These are phyloP conservation scores for Ptychoptera contaminata DNA, from an alignment of 2,888 invertebrate species.

Conservation along the genomic window DNA sequence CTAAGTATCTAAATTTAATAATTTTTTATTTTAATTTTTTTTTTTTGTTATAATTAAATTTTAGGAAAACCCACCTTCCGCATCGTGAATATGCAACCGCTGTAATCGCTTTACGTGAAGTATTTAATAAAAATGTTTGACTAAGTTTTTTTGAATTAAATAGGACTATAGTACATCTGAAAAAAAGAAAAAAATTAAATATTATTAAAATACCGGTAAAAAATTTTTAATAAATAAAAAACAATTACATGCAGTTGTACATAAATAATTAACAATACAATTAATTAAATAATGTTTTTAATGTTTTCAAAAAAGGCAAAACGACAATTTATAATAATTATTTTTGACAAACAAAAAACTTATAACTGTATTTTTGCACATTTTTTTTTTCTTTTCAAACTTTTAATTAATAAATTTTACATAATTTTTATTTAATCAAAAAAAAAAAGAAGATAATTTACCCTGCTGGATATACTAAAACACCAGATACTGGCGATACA, in stretches of 20 bases:
- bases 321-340: too few species aligned
- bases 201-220: too few species aligned
- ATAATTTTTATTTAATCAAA: neutral
- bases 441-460: conserved; percentile 30
- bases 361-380: too few species aligned
- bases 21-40: neutral
- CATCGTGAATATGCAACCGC: conserved; percentile 85
- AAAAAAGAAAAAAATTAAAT: conserved; percentile 19
- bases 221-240: too few species aligned
- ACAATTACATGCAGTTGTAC: too few species aligned
- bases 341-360: too few species aligned
- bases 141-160: conserved; percentile 76
- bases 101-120: conserved; percentile 80
- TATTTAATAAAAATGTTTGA: conserved; percentile 75
- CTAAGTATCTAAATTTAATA: conserved; percentile 45
- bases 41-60: neutral
- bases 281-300: too few species aligned
- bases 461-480: conserved; percentile 94
- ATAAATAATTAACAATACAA: too few species aligned
- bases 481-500: conserved; percentile 72
- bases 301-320: too few species aligned
- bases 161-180: conserved; percentile 87
- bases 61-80: conserved; percentile 35
- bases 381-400: too few species aligned
- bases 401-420: too few species aligned